Evolutionary conservation across 1,140 invertebrate genomes (phyloP).

Genomic region (Conus betulinus): DNA sequence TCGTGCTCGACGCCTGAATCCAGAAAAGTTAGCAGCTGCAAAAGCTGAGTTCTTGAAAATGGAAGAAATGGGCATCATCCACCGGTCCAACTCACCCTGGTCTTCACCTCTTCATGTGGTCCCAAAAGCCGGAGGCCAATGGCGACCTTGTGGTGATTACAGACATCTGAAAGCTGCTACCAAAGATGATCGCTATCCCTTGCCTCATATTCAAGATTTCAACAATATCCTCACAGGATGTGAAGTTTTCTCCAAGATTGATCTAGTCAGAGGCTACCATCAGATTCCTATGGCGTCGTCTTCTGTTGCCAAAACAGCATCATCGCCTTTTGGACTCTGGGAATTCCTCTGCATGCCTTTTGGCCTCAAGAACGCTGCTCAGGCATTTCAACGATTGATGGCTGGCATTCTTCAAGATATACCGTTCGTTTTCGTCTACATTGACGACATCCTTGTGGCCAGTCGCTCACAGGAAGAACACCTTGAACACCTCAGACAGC

Average conservation of each 20-base stretch:
- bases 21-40: too few relatives aligned
- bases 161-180: too few relatives aligned
- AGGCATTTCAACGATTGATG: slow-evolving; percentile 45
- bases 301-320: slow-evolving; percentile 10
- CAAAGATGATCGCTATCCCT: too few relatives aligned
- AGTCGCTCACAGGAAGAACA: slow-evolving; percentile 35
- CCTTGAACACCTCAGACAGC: background rate
- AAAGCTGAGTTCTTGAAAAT: too few relatives aligned
- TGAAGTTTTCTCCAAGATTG: slow-evolving; percentile 14
- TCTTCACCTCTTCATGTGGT: too few relatives aligned
- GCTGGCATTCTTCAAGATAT: slow-evolving; percentile 39
- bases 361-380: slow-evolving; percentile 35
- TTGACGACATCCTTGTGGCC: slow-evolving; percentile 47
- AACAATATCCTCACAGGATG: background rate
- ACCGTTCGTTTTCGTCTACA: slow-evolving; percentile 38
- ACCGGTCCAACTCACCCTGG: too few relatives aligned
- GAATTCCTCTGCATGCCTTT: background rate
- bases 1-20: too few relatives aligned
- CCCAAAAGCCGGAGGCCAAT: too few relatives aligned
- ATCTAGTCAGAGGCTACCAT: slow-evolving; percentile 22
- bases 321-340: background rate
- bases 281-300: background rate
- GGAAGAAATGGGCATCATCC: too few relatives aligned
- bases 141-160: too few relatives aligned
- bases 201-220: too few relatives aligned